Evolutionary conservation across 2,888 invertebrate species (phyloP), one percentile per base, ranked within the genome.

Genomic region (Drosophila nr. medialis): DNA sequence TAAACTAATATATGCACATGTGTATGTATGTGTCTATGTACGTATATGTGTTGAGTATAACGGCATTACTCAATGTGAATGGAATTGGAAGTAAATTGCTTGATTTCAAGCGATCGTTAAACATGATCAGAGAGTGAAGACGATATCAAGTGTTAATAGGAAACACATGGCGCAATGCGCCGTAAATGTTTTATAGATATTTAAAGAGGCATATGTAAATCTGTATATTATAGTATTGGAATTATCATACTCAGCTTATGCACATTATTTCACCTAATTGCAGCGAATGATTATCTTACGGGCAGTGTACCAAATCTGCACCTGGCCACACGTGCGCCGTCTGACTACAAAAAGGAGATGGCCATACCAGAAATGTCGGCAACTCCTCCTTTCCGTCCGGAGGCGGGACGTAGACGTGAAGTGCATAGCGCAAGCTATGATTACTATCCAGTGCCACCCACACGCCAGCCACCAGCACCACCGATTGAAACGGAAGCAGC

Each of bases 251-350:
- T 32, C 15, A 21, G 4, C 3, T 8, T 49, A 55, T 13, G 2
- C 13, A 18, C 15, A 54, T 45, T 29, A 48, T 27, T 38, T 10
- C 18, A 24, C 2, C 5, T 51, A 10, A 24, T 49, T 51, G 6
- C 58, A 84, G 88, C 40, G 2, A 75, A 60, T 53, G 73, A 68
- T 65, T 79, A 69, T 36, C 49, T 81, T 0, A 67, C 89, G 2
- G 83, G 77, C n/a, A 89, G 90, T 59, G 83, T 79, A 8, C 89
- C 89, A 1, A 80, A 86, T 69, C 68, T 86, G 13, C 71, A 66
- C 24, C 10, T 82, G 18, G 53, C 70, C 29, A 24, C 62, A 27
- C 8, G 69, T 8, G 5, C 64, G 11, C 66, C 64, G 4, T 62
- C 51, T n/a, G 61, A 64, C 11, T 53, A 56, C 29, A 69, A 51